Conservation (phyloP, 2,797 vertebrate species). For the Apodemus agrarius region DNA sequence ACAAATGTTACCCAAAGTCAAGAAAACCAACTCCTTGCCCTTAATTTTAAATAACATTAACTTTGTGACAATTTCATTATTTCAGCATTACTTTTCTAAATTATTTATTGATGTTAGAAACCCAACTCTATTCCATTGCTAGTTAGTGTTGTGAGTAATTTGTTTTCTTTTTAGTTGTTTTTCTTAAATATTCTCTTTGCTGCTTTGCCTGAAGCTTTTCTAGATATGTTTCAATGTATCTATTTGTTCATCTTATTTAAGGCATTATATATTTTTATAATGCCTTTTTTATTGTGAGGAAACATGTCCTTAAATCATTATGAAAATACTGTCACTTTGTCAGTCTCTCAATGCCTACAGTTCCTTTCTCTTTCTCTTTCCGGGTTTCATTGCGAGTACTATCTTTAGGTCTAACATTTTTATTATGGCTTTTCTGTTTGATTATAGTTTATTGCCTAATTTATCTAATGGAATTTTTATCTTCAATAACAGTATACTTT, state of each 20-base stretch:
- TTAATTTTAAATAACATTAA: constrained; percentile 36
- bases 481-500: neutral
- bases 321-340: constrained; percentile 1
- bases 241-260: neutral
- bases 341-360: neutral
- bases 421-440: neutral
- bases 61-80: constrained; percentile 5
- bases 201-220: neutral
- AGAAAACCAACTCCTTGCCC: constrained; percentile 8
- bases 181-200: neutral
- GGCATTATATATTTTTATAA: neutral
- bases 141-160: neutral
- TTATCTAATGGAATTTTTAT: neutral
- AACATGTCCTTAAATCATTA: constrained; percentile 34
- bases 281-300: neutral
- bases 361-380: constrained; percentile 1
- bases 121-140: neutral
- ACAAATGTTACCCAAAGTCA: constrained; percentile 41
- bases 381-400: neutral
- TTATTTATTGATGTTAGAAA: neutral
- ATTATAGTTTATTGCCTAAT: neutral
- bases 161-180: constrained; percentile 4
- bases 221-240: neutral
- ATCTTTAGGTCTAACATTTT: constrained; percentile 1
- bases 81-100: neutral